These are phyloP conservation scores for Catharus minimus DNA, from an alignment of 2,113 vertebrate genomes.

Conservation along the genomic window DNA sequence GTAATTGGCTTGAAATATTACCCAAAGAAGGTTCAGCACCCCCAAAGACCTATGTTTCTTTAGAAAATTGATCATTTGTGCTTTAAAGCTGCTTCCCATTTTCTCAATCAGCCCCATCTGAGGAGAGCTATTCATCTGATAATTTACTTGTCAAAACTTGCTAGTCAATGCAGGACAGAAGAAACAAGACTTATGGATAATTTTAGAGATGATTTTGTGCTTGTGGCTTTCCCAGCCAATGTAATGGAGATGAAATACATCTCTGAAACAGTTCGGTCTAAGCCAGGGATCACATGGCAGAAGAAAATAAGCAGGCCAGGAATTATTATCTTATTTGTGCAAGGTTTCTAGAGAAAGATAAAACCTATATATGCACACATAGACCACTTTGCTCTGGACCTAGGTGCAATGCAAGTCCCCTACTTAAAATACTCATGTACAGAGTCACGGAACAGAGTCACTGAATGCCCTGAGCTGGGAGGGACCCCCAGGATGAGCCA, in stretches of 20 bases:
- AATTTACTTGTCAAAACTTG: conserved; percentile 55
- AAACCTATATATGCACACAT: not conserved
- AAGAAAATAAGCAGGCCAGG: not conserved
- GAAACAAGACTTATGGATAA: conserved; percentile 15
- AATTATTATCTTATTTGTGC: not conserved
- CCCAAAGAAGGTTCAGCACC: conserved; percentile 36
- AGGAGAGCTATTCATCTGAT: conserved; percentile 36
- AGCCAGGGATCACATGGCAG: not conserved
- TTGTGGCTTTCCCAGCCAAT: not conserved
- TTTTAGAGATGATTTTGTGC: conserved; percentile 15
- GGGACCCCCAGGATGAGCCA: rapidly evolving
- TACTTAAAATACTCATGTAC: not conserved
- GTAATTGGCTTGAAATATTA: conserved; percentile 51
- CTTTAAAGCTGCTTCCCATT: conserved; percentile 22
- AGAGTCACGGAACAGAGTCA: not conserved
- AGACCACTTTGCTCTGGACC: not conserved
- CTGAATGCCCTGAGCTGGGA: not conserved
- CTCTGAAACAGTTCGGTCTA: not conserved
- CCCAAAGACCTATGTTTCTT: conserved; percentile 2
- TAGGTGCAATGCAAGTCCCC: not conserved
- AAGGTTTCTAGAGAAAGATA: not conserved
- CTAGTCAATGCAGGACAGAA: conserved; percentile 41
- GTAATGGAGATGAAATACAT: not conserved
- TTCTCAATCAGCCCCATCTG: conserved; percentile 22
- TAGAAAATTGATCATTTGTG: conserved; percentile 23